A percentile compares a stretch with the other conserved stretches of the same genome.
Conservation (phyloP, 2,888 invertebrate genomes). For the Eupithecia vulgata region DNA sequence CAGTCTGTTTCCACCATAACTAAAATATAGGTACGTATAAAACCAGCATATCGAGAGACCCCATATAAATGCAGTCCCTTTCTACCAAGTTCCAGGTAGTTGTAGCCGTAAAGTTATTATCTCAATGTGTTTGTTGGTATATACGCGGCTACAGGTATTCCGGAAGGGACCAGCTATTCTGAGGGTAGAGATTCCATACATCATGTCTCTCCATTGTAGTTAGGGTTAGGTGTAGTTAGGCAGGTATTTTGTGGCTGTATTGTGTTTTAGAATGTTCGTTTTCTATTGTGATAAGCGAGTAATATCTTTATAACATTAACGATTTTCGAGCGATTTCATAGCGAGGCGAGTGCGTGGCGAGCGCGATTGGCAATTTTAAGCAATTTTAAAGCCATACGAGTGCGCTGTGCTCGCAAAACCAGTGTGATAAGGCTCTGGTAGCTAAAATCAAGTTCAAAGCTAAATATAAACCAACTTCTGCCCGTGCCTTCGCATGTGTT, state of each 20-base stretch:
- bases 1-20: neutral
- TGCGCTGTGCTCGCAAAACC: too few relatives aligned
- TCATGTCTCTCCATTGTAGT: conserved; percentile 24
- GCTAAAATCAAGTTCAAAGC: neutral
- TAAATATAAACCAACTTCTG: neutral
- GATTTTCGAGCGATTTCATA: too few relatives aligned
- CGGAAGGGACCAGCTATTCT: conserved; percentile 29
- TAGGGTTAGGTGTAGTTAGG: neutral
- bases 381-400: too few relatives aligned
- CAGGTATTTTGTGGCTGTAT: neutral
- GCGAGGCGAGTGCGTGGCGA: too few relatives aligned
- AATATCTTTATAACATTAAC: too few relatives aligned
- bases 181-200: conserved; percentile 31
- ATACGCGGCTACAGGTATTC: conserved; percentile 16
- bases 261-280: neutral
- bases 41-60: conserved; percentile 9
- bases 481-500: too few relatives aligned
- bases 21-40: neutral
- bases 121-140: conserved; percentile 8
- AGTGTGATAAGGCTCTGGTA: too few relatives aligned
- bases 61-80: neutral
- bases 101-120: conserved; percentile 19
- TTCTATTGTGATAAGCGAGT: neutral
- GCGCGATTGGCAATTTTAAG: too few relatives aligned
- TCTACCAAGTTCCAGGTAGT: conserved; percentile 12